These are phyloP conservation scores for Leptinotarsa rubiginosa DNA, from an alignment of 2,888 invertebrate species.

Conservation along the genomic window DNA sequence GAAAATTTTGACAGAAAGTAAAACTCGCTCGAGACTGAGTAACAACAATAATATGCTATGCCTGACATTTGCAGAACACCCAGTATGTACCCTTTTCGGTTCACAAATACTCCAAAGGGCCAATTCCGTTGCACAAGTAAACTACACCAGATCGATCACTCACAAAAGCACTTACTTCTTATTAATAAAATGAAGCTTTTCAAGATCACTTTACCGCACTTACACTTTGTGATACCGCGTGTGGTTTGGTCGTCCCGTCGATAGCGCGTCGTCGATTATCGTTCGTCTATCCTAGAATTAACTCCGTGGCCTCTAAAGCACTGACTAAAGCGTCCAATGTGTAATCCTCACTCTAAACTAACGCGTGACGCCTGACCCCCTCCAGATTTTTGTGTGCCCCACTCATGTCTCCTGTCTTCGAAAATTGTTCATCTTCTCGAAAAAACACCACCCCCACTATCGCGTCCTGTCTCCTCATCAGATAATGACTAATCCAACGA, in stretches of 20 bases:
- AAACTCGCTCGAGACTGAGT: neutral
- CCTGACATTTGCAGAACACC: slow-evolving; percentile 25
- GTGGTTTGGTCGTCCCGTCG: slow-evolving; percentile 58
- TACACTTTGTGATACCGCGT: slow-evolving; percentile 57
- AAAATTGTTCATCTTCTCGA: slow-evolving; percentile 38
- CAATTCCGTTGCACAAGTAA: slow-evolving; percentile 33
- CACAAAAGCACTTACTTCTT: slow-evolving; percentile 61
- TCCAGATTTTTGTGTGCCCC: slow-evolving; percentile 48
- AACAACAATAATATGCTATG: neutral
- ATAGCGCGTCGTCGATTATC: slow-evolving; percentile 65
- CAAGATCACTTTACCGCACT: slow-evolving; percentile 61
- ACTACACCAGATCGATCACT: slow-evolving; percentile 47
- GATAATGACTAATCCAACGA: slow-evolving; percentile 60
- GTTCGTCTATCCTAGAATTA: slow-evolving; percentile 66
- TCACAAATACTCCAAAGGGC: slow-evolving; percentile 33
- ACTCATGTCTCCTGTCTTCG: slow-evolving; percentile 35
- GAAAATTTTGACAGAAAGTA: neutral
- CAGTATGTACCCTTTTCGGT: slow-evolving; percentile 25
- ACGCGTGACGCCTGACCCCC: slow-evolving; percentile 62
- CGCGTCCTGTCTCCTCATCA: slow-evolving; percentile 50
- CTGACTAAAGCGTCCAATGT: slow-evolving; percentile 65
- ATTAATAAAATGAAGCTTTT: slow-evolving; percentile 53
- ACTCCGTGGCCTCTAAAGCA: slow-evolving; percentile 67
- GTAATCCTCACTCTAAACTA: slow-evolving; percentile 64
- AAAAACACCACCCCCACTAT: slow-evolving; percentile 56